Percentiles rank a stretch among this genome's conserved stretches.
Evolutionary conservation across 2,888 invertebrate species (phyloP).

Genomic region (Syrista parreyssii): DNA sequence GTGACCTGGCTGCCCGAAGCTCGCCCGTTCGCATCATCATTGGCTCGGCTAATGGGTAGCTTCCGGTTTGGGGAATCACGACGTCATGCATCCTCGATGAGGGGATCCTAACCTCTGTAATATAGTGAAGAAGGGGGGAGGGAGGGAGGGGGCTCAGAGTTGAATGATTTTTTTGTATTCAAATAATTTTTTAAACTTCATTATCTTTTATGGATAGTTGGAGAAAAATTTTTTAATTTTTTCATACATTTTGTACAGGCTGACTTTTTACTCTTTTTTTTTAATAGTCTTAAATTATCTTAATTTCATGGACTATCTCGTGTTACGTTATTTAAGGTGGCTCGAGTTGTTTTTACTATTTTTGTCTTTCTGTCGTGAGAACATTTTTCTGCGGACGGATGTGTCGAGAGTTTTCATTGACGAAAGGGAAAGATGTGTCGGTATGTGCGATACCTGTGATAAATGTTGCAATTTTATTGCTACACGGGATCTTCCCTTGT

Average conservation of each 20-base stretch:
- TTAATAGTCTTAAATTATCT: neutral
- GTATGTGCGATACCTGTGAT: neutral
- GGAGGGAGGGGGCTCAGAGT: neutral
- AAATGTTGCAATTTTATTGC: neutral
- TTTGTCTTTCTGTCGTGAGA: too few relatives aligned
- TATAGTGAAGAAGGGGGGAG: neutral
- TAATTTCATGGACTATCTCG: neutral
- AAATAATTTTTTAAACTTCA: neutral
- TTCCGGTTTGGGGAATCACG: slow-evolving; percentile 54
- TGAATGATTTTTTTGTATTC: neutral
- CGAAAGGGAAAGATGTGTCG: neutral
- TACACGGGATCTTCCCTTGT: neutral
- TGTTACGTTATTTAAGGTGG: neutral
- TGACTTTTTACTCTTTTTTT: neutral
- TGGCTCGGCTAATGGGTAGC: slow-evolving; percentile 46
- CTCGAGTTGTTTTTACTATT: neutral
- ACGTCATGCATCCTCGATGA: slow-evolving; percentile 24
- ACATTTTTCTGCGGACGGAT: too few relatives aligned
- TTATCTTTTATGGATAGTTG: neutral
- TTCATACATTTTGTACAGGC: neutral
- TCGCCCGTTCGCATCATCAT: slow-evolving; percentile 44
- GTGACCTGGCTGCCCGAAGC: slow-evolving; percentile 43
- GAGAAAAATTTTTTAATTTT: neutral
- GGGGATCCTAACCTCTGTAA: neutral
- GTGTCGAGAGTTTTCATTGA: neutral